phyloP scores from a whole-genome alignment of 2,113 vertebrate species.

The Xenopus laevis region DNA sequence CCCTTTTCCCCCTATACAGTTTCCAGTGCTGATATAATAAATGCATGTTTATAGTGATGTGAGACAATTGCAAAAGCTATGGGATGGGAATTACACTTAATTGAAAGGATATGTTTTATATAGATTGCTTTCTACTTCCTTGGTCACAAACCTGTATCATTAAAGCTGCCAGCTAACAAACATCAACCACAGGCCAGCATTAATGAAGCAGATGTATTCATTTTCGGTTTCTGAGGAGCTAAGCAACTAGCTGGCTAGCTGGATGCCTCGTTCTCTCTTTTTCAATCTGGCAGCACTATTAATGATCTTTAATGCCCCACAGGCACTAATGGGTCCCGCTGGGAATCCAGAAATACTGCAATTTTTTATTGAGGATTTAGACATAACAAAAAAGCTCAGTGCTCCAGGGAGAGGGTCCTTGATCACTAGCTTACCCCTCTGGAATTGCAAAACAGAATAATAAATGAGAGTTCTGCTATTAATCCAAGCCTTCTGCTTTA shows the following conservation, averaged over 20 bases:
- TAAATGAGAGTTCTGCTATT: slow-evolving; percentile 85
- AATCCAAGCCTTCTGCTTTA: slow-evolving; percentile 87
- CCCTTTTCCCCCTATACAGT: background rate
- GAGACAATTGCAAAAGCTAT: slow-evolving; percentile 45
- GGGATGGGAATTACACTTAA: slow-evolving; percentile 65
- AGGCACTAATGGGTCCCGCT: slow-evolving; percentile 96
- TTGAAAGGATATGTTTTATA: slow-evolving; percentile 81
- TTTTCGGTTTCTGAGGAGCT: slow-evolving; percentile 89
- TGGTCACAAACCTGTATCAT: slow-evolving; percentile 78
- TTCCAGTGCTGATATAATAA: background rate
- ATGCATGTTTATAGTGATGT: slow-evolving; percentile 66
- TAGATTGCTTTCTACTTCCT: slow-evolving; percentile 72
- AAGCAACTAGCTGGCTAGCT: slow-evolving; percentile 74
- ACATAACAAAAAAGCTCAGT: slow-evolving; percentile 71
- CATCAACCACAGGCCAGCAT: slow-evolving; percentile 81
- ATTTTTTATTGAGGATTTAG: slow-evolving; percentile 99
- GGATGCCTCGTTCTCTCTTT: slow-evolving; percentile 51
- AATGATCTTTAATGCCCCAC: slow-evolving; percentile 99
- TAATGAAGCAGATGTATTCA: slow-evolving; percentile 94
- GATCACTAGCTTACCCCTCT: slow-evolving; percentile 76
- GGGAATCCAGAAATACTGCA: slow-evolving; percentile 94
- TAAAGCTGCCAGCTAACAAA: slow-evolving; percentile 87
- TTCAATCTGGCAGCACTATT: slow-evolving; percentile 92
- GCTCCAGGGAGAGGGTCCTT: slow-evolving; percentile 72
- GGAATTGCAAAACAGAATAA: slow-evolving; percentile 81